Base-by-base conservation (phyloP, 53 echinoderm and acorn worm species). In the Holothuria scabra region DNA sequence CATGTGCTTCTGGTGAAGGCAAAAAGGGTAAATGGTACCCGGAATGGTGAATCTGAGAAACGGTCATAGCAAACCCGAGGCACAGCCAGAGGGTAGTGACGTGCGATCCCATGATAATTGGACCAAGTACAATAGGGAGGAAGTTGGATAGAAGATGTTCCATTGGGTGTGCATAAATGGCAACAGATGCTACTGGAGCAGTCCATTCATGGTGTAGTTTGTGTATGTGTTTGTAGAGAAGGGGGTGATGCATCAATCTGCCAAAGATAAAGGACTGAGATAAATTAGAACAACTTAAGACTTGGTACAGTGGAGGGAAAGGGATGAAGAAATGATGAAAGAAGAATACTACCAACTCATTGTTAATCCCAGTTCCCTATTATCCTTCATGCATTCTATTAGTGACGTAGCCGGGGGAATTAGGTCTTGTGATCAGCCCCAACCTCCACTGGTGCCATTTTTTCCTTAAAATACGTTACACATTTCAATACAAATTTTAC, bases 131-230 rank as follows among this genome's bases (percentile, higher is more conserved):
- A 23, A 75, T 46, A 5, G 95, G 92, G n/a, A 91, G 24, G 1
- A 92, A 46, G 86, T 89, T 93, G 12, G 91, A 65, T 18, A 93
- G 28, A 28, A 93, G 4, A 55, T 95, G 86, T 81, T 93, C 95
- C 3, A 93, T 56, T 0, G 93, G 95, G 58, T 95, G 95, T 24
- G 83, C 59, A 84, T 93, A 89, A 11, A 91, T 32, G 64, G 93
- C 72, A 16, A 86, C 72, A 30, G 90, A 28, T 16, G 90, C 86
- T 24, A 95, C 82, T 29, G 95, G 93, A 23, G 95, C 90, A n/a
- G 93, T 93, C 93, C 93, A 95, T 68, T 95, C 95, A 80, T 95
- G 95, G 46, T 95, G 95, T 0, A 76, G 72, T 41, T 95, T 95
- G 86, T 93, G 93, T 28, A 93, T 74, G 66, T 84, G 75, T 55